A percentile compares a stretch with the other conserved stretches of the same genome.
Evolutionary conservation across 2,888 invertebrate genomes (phyloP).

Genomic region (Rhopalosiphum nymphaeae): DNA sequence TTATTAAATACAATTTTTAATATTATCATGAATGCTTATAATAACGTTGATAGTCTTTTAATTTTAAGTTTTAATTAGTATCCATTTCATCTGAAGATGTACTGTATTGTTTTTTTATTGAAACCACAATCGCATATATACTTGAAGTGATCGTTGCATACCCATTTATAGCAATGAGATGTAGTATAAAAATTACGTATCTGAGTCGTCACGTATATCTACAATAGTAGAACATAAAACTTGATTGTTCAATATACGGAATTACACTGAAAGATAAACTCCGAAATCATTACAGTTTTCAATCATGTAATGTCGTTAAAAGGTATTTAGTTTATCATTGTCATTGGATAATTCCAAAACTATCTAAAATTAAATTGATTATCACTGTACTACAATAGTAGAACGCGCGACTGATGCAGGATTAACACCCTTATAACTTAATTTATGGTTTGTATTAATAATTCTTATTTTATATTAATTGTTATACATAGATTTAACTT

Average conservation of each 20-base stretch:
- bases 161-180: slow-evolving; percentile 23
- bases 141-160: slow-evolving; percentile 17
- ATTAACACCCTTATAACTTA: not conserved
- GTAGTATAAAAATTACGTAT: slow-evolving; percentile 42
- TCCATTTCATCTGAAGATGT: slow-evolving; percentile 31
- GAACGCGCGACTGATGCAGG: slow-evolving; percentile 14
- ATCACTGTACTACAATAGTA: slow-evolving; percentile 27
- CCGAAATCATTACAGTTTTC: slow-evolving; percentile 11
- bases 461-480: not conserved
- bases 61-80: slow-evolving; percentile 14
- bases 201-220: slow-evolving; percentile 18
- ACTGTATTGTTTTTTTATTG: slow-evolving; percentile 23
- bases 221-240: slow-evolving; percentile 25
- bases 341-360: not conserved
- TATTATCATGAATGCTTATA: not conserved
- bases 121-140: slow-evolving; percentile 40
- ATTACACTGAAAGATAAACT: not conserved
- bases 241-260: not conserved
- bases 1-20: no score
- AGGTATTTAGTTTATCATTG: slow-evolving; percentile 11
- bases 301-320: not conserved
- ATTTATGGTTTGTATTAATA: not conserved
- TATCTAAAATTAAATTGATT: slow-evolving; percentile 15
- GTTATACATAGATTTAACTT: not conserved
- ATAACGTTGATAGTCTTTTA: not conserved